Evolutionary conservation across 2,888 invertebrate species (phyloP), one percentile per base, ranked within the genome.

Genomic region (Plebejus melissa): DNA sequence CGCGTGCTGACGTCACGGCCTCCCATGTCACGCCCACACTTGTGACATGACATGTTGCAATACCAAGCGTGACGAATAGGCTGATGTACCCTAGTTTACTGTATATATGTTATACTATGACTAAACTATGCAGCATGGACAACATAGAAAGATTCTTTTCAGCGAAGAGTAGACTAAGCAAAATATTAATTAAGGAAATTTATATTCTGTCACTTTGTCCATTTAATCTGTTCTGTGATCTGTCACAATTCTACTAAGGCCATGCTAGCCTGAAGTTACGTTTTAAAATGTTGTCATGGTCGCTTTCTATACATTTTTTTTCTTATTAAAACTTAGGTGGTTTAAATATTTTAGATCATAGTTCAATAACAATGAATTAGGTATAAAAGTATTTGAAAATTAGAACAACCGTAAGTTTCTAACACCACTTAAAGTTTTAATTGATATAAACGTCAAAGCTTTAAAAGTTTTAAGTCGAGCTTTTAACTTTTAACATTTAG

Each of bases 1-100:
- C 81, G 82, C 77, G 77, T 79, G 76, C 13, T 76, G 72, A 80
- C 80, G 75, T 74, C 72, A 76, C 76, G 76, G 75, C 81, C 82
- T 88, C 76, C 74, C 76, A 71, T 76, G 70, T 60, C 57, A 22
- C 69, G 41, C 75, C 78, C 74, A 76, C 77, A 58, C 72, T 16
- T 60, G 65, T 41, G 38, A 72, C 41, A 69, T 71, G 79, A 79
- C 50, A 72, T 72, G 72, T 72, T 54, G 72, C 72, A 72, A 72
- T 9, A 46, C 2, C 46, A 50, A 32, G 16, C 72, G 54, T 54
- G 54, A 54, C 72, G 16, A 54, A 72, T 72, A 54, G 54, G 72
- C 32, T 54, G 50, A 50, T 54, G 72, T 22, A 72, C 32, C 54
- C 28, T 4, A 11, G 50, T 65, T 9, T 28, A 4, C 60, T 65